phyloP scores from a whole-genome alignment of 2,113 vertebrate species.

The Amblyopsis rosae region DNA sequence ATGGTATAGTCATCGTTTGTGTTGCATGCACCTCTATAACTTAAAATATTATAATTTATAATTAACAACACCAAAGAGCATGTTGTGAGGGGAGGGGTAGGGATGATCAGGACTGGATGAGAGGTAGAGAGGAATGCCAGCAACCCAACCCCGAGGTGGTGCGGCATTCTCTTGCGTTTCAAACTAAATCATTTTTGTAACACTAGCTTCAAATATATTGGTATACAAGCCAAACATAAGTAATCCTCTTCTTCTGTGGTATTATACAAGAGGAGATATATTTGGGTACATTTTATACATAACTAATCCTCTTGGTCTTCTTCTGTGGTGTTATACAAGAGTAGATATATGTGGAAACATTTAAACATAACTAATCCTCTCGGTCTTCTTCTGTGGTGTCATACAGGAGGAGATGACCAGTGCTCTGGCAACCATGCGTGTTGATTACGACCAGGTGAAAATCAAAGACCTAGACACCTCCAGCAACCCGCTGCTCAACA shows the following conservation, averaged over 20 bases:
- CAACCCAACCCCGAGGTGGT: too few relatives aligned
- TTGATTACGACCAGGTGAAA: slow-evolving; percentile 98
- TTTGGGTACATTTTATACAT: not conserved
- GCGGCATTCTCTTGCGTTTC: not conserved
- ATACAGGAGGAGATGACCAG: slow-evolving; percentile 97
- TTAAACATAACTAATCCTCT: not conserved
- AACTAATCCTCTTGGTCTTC: not conserved
- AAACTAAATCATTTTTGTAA: not conserved
- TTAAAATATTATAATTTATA: too few relatives aligned
- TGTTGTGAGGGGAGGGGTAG: too few relatives aligned
- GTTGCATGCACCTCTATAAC: too few relatives aligned
- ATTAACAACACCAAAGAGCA: too few relatives aligned
- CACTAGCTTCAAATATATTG: not conserved
- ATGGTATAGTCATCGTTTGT: too few relatives aligned
- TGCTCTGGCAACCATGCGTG: slow-evolving; percentile 95
- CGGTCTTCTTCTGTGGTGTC: not conserved
- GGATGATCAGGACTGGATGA: too few relatives aligned
- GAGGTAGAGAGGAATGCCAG: too few relatives aligned
- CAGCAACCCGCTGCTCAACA: slow-evolving; percentile 96
- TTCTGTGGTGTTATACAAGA: slow-evolving; percentile 76
- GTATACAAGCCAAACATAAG: not conserved
- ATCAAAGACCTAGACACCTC: slow-evolving; percentile 97
- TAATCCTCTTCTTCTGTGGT: not conserved
- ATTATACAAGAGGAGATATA: slow-evolving; percentile 87
- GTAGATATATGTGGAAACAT: slow-evolving; percentile 74